Base-by-base conservation (phyloP, 2,888 invertebrate genomes). In the Agrochola macilenta region DNA sequence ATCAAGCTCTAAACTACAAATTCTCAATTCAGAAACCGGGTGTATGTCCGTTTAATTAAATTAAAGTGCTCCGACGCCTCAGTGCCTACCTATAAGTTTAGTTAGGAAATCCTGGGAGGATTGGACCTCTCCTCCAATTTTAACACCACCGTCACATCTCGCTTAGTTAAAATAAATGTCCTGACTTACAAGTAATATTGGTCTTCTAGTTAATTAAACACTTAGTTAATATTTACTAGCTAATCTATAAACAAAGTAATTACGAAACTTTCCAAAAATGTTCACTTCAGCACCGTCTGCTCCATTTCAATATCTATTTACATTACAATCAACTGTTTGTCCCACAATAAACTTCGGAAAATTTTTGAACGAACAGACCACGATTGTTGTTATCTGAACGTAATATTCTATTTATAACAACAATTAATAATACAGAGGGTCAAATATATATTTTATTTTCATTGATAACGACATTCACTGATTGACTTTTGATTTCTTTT, bases 321-420 rank as follows among this genome's bases (percentile, higher is more conserved):
- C 81, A 74, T 77, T 64, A 71, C 68, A 85, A 78, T 75, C 63
- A 81, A 85, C 43, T 11, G 30, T 82, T 73, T 71, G 60, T 71
- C 43, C 66, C 61, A 84, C 54, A 75, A 84, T 76, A 74, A 79
- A 87, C 82, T 76, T 75, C 54, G 81, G 79, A 86, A 87, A 78
- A 82, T 86, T 86, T 74, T 78, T 20, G 26, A 66, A 30, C 61
- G 39, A 74, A 85, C 86, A 80, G 81, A 75, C 43, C 54, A 14
- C 26, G 30, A 66, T 74, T 78, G 49, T 77, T 76, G 23, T 85
- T 88, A 86, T 88, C 87, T 54, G 12, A 71, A 64, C 60, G 65
- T 76, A 68, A 46, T 74, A 70, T 82, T 89, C 88, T 90, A 90
- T 90, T 90, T 88, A 88, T 90, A 90, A 76, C 72, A 39, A 65